phyloP scores from a whole-genome alignment of 2,888 invertebrate genomes.

The Sinohyriopsis cumingii region DNA sequence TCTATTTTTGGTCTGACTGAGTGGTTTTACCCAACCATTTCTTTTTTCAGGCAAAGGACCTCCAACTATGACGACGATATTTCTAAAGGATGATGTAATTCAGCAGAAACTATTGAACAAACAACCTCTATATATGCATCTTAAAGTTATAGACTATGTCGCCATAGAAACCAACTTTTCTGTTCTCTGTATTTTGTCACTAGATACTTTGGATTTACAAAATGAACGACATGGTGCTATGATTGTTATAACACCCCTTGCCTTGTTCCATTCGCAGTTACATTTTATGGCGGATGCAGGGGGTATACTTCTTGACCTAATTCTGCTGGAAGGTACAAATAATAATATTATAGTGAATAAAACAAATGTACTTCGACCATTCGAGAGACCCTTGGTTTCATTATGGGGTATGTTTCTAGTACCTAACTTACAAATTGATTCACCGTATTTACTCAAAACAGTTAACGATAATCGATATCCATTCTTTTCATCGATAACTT shows the following conservation, averaged over 20 bases:
- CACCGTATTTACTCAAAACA: slow-evolving; percentile 16
- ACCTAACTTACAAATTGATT: slow-evolving; percentile 11
- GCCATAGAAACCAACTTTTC: slow-evolving; percentile 28
- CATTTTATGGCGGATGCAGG: slow-evolving; percentile 1
- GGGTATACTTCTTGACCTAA: slow-evolving; percentile 13
- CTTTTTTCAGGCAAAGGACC: slow-evolving; percentile 19
- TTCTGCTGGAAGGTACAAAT: slow-evolving; percentile 12
- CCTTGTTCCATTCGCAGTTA: slow-evolving; percentile 20
- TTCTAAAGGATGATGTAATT: slow-evolving; percentile 11
- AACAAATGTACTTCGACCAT: slow-evolving; percentile 15
- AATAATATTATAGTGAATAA: slow-evolving; percentile 21
- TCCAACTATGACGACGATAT: slow-evolving; percentile 18
- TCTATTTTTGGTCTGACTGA: too few species aligned
- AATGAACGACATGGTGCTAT: slow-evolving; percentile 16
- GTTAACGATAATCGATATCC: slow-evolving; percentile 21
- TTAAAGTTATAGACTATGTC: slow-evolving; percentile 18
- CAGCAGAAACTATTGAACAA: not conserved
- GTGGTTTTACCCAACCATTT: not conserved
- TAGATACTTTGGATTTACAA: slow-evolving; percentile 12
- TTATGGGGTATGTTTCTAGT: slow-evolving; percentile 29
- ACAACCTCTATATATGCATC: slow-evolving; percentile 15
- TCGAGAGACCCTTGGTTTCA: slow-evolving; percentile 25
- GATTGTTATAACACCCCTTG: slow-evolving; percentile 20
- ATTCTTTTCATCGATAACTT: slow-evolving; percentile 16
- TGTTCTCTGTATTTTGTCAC: slow-evolving; percentile 17